phyloP scores from a whole-genome alignment of 2,888 invertebrate genomes.

The Yponomeuta plumbellus region DNA sequence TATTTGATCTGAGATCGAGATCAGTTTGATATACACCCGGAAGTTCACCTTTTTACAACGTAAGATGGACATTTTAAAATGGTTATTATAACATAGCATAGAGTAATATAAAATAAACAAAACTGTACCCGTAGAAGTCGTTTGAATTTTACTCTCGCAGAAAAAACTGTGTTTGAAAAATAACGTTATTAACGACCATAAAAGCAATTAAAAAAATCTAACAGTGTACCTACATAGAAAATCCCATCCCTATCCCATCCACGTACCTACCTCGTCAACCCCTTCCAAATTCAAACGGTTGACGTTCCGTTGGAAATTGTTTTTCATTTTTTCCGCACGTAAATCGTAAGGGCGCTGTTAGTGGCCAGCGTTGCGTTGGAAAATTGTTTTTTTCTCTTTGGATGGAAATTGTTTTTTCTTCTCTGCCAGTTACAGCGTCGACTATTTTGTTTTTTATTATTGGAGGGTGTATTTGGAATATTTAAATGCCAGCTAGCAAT shows the following conservation, averaged over 20 bases:
- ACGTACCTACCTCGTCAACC: conserved; percentile 5
- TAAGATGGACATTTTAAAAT: no score
- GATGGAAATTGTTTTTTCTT: conserved; percentile 25
- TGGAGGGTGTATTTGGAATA: neutral
- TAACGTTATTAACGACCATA: no score
- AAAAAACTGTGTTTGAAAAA: no score
- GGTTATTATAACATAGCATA: no score
- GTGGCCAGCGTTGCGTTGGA: conserved; percentile 47
- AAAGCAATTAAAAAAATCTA: no score
- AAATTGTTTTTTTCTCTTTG: neutral
- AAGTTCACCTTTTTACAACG: no score
- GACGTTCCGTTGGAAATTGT: conserved; percentile 68
- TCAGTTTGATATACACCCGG: no score
- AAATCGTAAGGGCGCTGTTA: conserved; percentile 42
- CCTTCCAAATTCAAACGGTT: conserved; percentile 62
- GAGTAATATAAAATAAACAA: no score
- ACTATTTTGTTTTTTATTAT: neutral
- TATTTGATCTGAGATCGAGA: no score
- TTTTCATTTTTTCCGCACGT: conserved; percentile 58
- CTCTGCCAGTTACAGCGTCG: neutral
- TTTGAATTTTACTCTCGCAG: no score
- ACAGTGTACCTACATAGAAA: no score
- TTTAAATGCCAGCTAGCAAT: neutral
- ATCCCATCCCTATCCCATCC: conserved; percentile 42
- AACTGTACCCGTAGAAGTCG: no score